Evolutionary conservation across 2,113 vertebrate species (phyloP), one percentile per base, ranked within the genome.

Genomic region (Leuciscus idus): DNA sequence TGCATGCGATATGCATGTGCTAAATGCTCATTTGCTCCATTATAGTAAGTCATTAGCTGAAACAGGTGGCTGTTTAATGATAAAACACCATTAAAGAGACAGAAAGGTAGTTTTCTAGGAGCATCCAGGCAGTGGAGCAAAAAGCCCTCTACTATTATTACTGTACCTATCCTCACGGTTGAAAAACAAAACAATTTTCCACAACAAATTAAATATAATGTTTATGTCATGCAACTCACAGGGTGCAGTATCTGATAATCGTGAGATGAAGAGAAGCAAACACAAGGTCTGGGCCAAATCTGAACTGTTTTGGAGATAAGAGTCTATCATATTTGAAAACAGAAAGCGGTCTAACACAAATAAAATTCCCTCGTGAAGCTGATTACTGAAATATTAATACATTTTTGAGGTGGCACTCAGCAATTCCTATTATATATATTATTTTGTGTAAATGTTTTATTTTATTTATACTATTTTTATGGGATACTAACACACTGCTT

Each of bases 11-110:
- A 36, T 73, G 66, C 26, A 62, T 28, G 75, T 39, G 74, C 79
- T 85, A 6, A 84, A 28, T 84, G 82, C 13, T 73, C 15, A 39
- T 64, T 87, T 55, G 52, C 64, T 88, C 81, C 75, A 87, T 85
- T 82, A 84, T 68, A 73, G 30, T 66, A 77, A 70, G 82, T 75
- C 89, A 92, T 91, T 90, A 89, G 91, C 90, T 84, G 46, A 85
- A 92, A 88, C 91, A 93, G 92, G 87, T 91, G 91, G 88, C 85
- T 84, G 61, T 87, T 66, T 83, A 81, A 89, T 87, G 88, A 92
- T 93, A 91, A 93, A 92, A 91, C 85, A 89, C 73, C 33, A 76
- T 78, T 50, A 84, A 57, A 55, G 43, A 80, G 79, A 61, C 57
- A 62, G 80, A 30, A 61, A 52, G 76, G 81, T 66, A 46, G 64